Base-by-base conservation (phyloP, 1,140 invertebrate genomes). In the Phenacoccus solenopsis region DNA sequence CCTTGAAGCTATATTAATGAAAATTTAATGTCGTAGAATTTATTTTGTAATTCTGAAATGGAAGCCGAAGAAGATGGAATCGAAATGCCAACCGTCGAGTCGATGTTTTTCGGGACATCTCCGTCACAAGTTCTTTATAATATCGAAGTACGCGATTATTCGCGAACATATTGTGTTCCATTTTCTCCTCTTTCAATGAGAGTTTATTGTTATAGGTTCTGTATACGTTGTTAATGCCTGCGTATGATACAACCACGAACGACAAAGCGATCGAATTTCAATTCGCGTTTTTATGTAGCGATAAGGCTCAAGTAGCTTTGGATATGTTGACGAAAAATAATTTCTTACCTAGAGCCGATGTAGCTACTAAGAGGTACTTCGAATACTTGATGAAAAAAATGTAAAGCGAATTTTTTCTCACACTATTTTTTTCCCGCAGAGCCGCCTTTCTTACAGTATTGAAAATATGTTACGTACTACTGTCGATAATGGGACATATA, bases 151-250 rank as follows among this genome's bases (percentile, higher is more conserved):
- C 75, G 72, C 68, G 1, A 3, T 3, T 24, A 7, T 28, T 69
- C 10, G 10, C 5, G 30, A 9, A 20, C 27, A 70, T 12, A 28
- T 35, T 69, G 49, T 35, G 24, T 70, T 7, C 1, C 20, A 68
- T 68, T 68, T 16, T 30, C 22, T 28, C 1, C 20, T 30, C 30
- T 68, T 16, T 30, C 22, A 16, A 67, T 20, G 24, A 56, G n/a
- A 61, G 71, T 68, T 69, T 69, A 28, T 59, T 59, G 30, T 72
- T 80, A n/a, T 79, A 95, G 86, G 93, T 96, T 59, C 80, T 94
- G 64, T 96, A 98, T 78, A 88, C 91, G 64, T 82, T 97, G 75
- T 80, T 98, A 35, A 94, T 98, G 87, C 95, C 95, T 16, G 91
- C 94, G 10, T 78, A 88, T 27, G 91, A 94, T 74, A 87, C 90